Evolutionary conservation across 1,140 invertebrate genomes (phyloP), one percentile per base, ranked within the genome.

Genomic region (Rhopalosiphum maidis): DNA sequence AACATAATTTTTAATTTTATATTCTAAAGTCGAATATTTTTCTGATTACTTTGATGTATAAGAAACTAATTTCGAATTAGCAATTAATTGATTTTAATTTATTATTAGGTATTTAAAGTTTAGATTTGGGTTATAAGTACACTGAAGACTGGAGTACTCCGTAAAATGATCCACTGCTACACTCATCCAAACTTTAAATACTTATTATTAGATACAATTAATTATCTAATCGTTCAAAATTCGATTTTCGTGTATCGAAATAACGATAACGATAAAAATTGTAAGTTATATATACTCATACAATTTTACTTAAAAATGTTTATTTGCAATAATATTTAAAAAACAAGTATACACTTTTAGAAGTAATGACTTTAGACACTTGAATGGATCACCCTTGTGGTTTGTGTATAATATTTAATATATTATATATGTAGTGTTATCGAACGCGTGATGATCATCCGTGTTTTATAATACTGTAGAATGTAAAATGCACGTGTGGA

Each of bases 401-500:
- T 4, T 77, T 21, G 15, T n/a, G 15, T 15, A 68, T 68, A 15
- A 18, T 77, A n/a, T 77, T 35, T n/a, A 68, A 68, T n/a, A n/a
- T 68, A 68, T 15, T 55, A 55, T 55, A 55, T 85, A 48, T 46
- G 15, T 5, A 25, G 4, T 43, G 85, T 18, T 25, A 43, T 25
- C 83, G 83, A 41, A 77, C 30, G 37, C 85, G 43, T 86, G 41
- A 37, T 30, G 25, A 46, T 86, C 41, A 46, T 25, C 43, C 85
- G 43, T 77, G 60, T n/a, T n/a, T 77, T 77, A 77, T 77, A 77
- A 35, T 77, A 77, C 9, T 85, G 83, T 37, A 41, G 85, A 43
- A 86, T 41, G 37, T 60, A 90, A 90, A 90, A 90, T 23, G 54
- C 54, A 60, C 89, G 89, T 60, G 89, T 22, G 77, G n/a, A 93